A percentile compares a stretch with the other conserved stretches of the same genome.
These are phyloP conservation scores for Lamellibrachia satsuma DNA, from an alignment of 2,888 invertebrate species.

Conservation along the genomic window DNA sequence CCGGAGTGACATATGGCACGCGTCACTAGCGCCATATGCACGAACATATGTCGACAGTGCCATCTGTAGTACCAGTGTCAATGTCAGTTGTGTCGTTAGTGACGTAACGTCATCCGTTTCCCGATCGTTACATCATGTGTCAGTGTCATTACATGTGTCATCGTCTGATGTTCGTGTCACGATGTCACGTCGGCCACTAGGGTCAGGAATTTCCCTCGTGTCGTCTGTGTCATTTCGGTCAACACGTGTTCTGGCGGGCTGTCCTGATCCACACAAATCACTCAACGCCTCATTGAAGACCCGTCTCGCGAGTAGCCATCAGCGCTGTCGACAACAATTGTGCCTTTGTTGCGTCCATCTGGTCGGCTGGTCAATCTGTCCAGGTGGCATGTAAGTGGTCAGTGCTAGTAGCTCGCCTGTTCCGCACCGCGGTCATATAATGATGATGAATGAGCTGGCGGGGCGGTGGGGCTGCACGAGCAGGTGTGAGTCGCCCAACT, in stretches of 20 bases:
- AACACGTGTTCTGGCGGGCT: not conserved
- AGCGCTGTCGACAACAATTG: not conserved
- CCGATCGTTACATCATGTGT: not conserved
- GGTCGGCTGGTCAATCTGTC: not conserved
- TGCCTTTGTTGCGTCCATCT: not conserved
- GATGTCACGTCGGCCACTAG: not conserved
- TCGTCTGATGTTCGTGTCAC: not conserved
- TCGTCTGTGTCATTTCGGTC: not conserved
- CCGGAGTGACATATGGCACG: not conserved
- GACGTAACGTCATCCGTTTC: too few relatives aligned
- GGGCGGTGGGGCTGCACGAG: not conserved
- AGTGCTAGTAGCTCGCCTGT: not conserved
- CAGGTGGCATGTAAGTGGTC: slow-evolving; percentile 10
- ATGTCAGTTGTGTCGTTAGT: too few relatives aligned
- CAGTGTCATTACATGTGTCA: not conserved
- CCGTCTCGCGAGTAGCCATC: not conserved
- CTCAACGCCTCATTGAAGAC: not conserved
- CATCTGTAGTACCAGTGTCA: not conserved
- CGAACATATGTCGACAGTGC: not conserved
- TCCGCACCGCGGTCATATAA: not conserved
- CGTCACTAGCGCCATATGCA: not conserved
- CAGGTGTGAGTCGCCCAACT: not conserved
- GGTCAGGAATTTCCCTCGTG: not conserved
- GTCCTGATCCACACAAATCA: not conserved
- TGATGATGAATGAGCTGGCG: not conserved